phyloP scores from a whole-genome alignment of 2,888 invertebrate species.

The Brachyptera risi region DNA sequence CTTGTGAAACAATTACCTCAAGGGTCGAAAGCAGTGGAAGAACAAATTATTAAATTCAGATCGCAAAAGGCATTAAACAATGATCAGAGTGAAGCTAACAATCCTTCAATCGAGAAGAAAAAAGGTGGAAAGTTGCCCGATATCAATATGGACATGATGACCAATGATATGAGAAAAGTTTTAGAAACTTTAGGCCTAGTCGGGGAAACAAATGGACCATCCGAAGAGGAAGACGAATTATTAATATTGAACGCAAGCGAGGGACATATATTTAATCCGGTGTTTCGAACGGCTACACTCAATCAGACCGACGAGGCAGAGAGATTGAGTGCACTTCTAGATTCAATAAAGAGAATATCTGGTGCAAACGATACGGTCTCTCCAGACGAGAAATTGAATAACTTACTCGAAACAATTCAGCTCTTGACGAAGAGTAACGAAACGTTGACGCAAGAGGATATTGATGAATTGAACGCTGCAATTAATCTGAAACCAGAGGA shows the following conservation, averaged over 20 bases:
- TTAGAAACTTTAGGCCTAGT: constrained; percentile 45
- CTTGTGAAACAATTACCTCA: constrained; percentile 41
- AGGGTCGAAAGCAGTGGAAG: constrained; percentile 33
- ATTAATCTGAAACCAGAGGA: constrained; percentile 12
- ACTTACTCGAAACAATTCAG: constrained; percentile 46
- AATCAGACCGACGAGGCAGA: constrained; percentile 47
- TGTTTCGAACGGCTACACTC: constrained; percentile 37
- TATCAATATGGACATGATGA: constrained; percentile 36
- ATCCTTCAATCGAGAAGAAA: constrained; percentile 4
- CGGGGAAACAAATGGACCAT: not conserved
- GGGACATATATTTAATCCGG: constrained; percentile 45
- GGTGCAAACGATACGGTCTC: constrained; percentile 38
- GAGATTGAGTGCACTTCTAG: constrained; percentile 44
- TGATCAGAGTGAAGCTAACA: constrained; percentile 12
- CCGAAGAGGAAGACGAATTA: not conserved
- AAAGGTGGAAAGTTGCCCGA: constrained; percentile 3
- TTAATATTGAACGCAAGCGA: not conserved
- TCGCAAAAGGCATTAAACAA: constrained; percentile 25
- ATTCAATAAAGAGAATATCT: constrained; percentile 47
- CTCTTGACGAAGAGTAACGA: constrained; percentile 45
- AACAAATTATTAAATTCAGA: not conserved
- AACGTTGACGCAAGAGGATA: constrained; percentile 45
- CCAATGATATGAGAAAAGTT: constrained; percentile 43
- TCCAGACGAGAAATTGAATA: constrained; percentile 41
- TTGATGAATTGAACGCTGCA: constrained; percentile 40